phyloP scores from a whole-genome alignment of 2,888 invertebrate species.

The Anthoptus insignis region DNA sequence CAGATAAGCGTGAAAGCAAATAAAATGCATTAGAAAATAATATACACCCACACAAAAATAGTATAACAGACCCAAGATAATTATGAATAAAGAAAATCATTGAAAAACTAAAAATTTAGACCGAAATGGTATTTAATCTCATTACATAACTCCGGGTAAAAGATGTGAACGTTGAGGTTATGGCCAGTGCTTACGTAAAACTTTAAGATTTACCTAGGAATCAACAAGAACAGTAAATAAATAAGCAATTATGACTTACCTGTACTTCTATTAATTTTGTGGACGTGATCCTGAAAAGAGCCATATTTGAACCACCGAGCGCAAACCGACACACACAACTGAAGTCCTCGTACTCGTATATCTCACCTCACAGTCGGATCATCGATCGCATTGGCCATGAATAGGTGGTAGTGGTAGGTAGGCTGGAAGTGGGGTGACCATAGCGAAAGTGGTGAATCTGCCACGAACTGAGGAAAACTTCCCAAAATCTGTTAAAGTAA shows the following conservation, averaged over 20 bases:
- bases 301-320: slow-evolving; percentile 85
- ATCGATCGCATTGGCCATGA: slow-evolving; percentile 53
- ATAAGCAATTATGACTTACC: slow-evolving; percentile 68
- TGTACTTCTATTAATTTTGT: slow-evolving; percentile 88
- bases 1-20: background rate
- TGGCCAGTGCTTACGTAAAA: slow-evolving; percentile 40
- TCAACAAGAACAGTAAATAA: background rate
- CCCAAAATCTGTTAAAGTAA: too few relatives aligned
- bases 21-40: too few relatives aligned
- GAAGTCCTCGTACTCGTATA: slow-evolving; percentile 38
- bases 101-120: background rate
- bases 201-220: background rate
- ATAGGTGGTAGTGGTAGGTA: background rate
- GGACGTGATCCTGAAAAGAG: slow-evolving; percentile 89
- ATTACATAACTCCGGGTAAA: slow-evolving; percentile 59
- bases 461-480: too few relatives aligned
- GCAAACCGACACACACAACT: slow-evolving; percentile 63
- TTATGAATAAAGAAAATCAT: background rate
- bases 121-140: slow-evolving; percentile 64
- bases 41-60: slow-evolving; percentile 25
- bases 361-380: slow-evolving; percentile 68
- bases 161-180: slow-evolving; percentile 57
- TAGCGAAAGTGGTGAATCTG: too few relatives aligned
- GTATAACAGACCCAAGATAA: background rate
- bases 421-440: too few relatives aligned